A percentile compares a stretch with the other conserved stretches of the same genome.
phyloP scores from a whole-genome alignment of 2,888 invertebrate species.

The Orchesella flavescens region DNA sequence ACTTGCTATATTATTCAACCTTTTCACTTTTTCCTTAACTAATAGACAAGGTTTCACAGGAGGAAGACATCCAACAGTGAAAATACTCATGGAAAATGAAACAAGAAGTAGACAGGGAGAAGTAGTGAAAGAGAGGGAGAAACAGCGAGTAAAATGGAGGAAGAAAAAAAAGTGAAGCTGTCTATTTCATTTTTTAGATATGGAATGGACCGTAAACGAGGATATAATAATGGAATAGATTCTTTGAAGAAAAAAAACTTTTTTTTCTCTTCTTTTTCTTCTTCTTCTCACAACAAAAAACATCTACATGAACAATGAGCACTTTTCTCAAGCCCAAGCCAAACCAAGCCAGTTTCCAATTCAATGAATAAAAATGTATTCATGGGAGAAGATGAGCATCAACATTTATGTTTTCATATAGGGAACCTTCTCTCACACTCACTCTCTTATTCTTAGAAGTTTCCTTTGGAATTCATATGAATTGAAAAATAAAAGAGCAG shows the following conservation, averaged over 20 bases:
- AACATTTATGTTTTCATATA: background rate
- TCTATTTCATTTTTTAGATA: background rate
- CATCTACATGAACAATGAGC: conserved; percentile 24
- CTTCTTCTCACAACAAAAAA: background rate
- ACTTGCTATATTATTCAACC: conserved; percentile 57
- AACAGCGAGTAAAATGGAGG: background rate
- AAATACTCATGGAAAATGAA: conserved; percentile 43
- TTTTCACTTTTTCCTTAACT: conserved; percentile 54
- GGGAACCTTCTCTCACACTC: background rate
- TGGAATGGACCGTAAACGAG: no score
- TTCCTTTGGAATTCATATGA: background rate
- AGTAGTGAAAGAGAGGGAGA: background rate
- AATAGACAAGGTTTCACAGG: conserved; percentile 58
- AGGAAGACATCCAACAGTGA: conserved; percentile 53
- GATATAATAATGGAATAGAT: conserved; percentile 2
- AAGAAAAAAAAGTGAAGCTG: background rate
- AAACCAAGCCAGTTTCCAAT: conserved; percentile 25
- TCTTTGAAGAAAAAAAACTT: conserved; percentile 14
- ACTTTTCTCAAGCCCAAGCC: background rate
- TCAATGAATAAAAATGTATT: conserved; percentile 52
- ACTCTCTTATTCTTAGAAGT: background rate
- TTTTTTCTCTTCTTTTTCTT: conserved; percentile 4
- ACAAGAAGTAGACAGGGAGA: conserved; percentile 32
- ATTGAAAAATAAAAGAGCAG: background rate
- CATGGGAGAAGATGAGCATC: background rate